Conservation (phyloP, 2,113 vertebrate species). For the Cnemophilus loriae region DNA sequence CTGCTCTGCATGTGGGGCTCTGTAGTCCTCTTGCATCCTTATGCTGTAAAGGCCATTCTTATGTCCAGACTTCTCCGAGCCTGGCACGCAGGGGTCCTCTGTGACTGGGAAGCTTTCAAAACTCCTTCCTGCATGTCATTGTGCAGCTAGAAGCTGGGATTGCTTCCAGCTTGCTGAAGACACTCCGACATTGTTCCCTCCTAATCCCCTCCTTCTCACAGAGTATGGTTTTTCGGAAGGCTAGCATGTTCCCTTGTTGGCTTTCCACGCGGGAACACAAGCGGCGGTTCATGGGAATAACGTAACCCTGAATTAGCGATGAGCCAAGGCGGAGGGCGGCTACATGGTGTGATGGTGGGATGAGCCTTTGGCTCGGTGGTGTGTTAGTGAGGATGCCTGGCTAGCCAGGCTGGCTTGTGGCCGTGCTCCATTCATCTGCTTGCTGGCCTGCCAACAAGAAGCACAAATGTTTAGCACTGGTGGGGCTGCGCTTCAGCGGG, state of each 20-base stretch:
- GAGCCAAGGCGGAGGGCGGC: not conserved
- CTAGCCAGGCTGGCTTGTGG: not conserved
- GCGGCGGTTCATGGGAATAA: constrained; percentile 27
- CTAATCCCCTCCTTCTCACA: not conserved
- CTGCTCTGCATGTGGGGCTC: not conserved
- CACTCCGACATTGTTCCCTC: constrained; percentile 4
- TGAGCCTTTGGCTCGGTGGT: not conserved
- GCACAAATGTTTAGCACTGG: not conserved
- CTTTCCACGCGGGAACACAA: not conserved
- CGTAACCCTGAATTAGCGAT: not conserved
- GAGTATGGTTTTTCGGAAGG: not conserved
- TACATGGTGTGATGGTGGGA: not conserved
- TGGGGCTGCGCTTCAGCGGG: not conserved
- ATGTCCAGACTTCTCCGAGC: not conserved
- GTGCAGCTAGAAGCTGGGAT: constrained; percentile 31
- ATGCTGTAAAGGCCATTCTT: not conserved
- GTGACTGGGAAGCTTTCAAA: not conserved
- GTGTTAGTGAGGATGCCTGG: not conserved
- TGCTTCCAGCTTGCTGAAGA: constrained; percentile 39
- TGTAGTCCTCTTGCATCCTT: not conserved
- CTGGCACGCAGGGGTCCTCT: not conserved
- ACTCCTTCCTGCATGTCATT: constrained; percentile 38
- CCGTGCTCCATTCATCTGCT: not conserved
- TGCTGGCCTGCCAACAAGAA: not conserved
- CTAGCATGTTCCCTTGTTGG: constrained; percentile 16